Evolutionary conservation across 2,113 vertebrate genomes (phyloP).

Genomic region (Neopipo cinnamomea): DNA sequence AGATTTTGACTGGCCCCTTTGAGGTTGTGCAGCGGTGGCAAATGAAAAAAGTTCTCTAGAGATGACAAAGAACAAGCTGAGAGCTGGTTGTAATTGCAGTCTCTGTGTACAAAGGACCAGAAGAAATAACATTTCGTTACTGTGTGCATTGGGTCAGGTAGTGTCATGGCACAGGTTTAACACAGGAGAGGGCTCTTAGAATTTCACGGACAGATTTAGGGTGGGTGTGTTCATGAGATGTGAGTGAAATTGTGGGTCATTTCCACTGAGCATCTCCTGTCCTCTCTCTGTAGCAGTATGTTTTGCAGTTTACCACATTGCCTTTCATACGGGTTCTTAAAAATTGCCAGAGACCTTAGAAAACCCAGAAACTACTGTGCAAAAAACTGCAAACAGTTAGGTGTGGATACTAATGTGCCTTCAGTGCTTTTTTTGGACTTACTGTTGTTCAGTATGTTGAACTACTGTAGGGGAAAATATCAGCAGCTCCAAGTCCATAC

Average conservation of each 20-base stretch:
- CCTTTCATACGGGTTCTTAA: not conserved
- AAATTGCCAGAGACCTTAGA: not conserved
- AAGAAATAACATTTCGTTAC: not conserved
- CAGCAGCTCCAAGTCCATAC: not conserved
- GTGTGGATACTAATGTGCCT: not conserved
- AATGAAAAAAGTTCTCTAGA: not conserved
- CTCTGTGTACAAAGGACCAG: not conserved
- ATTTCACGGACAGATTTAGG: not conserved
- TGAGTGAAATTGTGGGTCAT: not conserved
- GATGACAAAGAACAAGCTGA: not conserved
- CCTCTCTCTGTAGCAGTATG: not conserved
- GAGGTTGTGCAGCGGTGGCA: not conserved
- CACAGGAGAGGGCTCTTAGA: not conserved
- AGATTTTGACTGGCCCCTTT: not conserved
- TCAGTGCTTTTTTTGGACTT: not conserved
- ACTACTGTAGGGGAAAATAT: not conserved
- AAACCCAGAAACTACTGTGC: not conserved
- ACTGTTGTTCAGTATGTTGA: not conserved
- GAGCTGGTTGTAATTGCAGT: not conserved
- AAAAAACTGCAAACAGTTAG: not conserved
- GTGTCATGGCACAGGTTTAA: not conserved
- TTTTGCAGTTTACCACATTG: not conserved
- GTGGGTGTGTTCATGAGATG: accelerated
- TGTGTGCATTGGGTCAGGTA: not conserved
- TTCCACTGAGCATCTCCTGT: not conserved